phyloP scores from a whole-genome alignment of 1,140 invertebrate species.

The Meloidogyne floridensis region DNA sequence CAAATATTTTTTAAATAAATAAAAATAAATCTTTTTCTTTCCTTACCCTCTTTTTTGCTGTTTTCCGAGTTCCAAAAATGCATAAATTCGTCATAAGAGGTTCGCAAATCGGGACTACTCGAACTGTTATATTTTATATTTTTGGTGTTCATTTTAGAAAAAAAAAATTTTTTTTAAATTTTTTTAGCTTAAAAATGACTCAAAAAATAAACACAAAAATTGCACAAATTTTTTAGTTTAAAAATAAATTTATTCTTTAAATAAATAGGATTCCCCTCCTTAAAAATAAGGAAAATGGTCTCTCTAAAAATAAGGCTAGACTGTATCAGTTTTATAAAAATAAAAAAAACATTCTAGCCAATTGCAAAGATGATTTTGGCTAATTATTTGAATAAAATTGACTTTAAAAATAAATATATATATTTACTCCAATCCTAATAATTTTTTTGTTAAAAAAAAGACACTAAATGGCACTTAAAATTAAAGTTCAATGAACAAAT shows the following conservation, averaged over 20 bases:
- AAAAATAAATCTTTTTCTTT: neutral
- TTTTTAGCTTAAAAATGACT: no score
- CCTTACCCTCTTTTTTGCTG: neutral
- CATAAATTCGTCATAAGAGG: neutral
- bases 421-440: neutral
- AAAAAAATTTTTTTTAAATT: no score
- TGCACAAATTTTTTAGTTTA: no score
- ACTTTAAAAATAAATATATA: neutral
- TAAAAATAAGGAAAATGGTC: no score
- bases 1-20: neutral
- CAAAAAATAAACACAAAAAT: no score
- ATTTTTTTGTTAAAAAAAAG: neutral
- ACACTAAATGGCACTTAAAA: neutral
- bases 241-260: no score
- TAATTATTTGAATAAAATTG: neutral
- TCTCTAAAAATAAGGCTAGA: no score
- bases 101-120: neutral
- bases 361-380: neutral
- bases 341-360: neutral
- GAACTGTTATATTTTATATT: neutral
- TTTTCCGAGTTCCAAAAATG: neutral
- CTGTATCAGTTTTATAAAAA: no score
- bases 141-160: neutral
- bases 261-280: no score
- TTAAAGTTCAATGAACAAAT: neutral